Base-by-base conservation (phyloP, 2,888 invertebrate genomes). In the Lepidochrysops patricia region DNA sequence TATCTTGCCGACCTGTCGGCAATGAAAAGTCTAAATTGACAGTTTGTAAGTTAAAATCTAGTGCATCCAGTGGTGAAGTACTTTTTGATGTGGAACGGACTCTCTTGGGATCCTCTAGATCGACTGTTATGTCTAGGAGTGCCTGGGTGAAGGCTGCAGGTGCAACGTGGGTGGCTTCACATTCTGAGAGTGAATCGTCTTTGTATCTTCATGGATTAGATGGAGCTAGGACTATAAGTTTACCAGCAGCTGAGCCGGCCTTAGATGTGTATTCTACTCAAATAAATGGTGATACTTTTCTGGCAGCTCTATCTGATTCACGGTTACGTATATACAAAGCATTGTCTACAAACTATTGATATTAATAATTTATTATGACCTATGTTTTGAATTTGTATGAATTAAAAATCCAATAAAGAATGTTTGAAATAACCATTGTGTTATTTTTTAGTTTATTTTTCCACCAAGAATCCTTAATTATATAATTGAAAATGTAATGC, bases 111-210 rank as follows among this genome's bases (percentile, higher is more conserved):
- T 94, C 96, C 0, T 82, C 88, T 1, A 87, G 91, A 29, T 93
- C 94, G 19, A 91, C 93, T 1, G 72, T 93, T 0, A 90, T 96
- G 78, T 92, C 94, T 0, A 84, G 93, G 56, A 91, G 93, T 0
- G 89, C 93, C 0, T 91, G 92, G 74, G 90, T 93, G 5, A 78
- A 91, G 27, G 82, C 90, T 0, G 73, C 91, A 0, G 91, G 91
- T 0, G 83, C 90, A 2, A 90, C 92, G 7, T 89, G 94, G 72
- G 91, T 95, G 0, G 93, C 94, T 0, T 94, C 94, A 0, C 93
- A 95, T 70, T 92, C 95, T 62, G 96, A 96, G 77, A 92, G 93
- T 58, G 91, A 90, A n/a, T 91, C 91, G 3, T 80, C 90, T 9
- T 77, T 95, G 26, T 88, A 91, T 56, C 77, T 95, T 0, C 94